Base-by-base conservation (phyloP, 1,140 invertebrate species). In the Plectrocnemia conspersa region DNA sequence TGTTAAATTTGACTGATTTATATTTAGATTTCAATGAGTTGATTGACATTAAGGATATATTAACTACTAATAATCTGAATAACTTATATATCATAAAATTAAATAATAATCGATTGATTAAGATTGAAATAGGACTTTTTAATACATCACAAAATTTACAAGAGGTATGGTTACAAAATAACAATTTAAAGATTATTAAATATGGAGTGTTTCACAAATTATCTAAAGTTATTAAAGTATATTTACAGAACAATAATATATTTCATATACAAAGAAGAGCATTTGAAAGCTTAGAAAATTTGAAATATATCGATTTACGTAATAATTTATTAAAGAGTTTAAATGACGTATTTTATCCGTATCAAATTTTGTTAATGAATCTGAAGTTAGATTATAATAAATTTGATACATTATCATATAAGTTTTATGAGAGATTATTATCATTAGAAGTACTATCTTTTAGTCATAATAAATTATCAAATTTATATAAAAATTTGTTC, bases 81-180 rank as follows among this genome's bases (percentile, higher is more conserved):
- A 6, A 23, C 9, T 44, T 44, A 10, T 21, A 7, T 2, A 23
- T 23, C 1, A 10, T 44, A 10, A n/a, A 44, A 44, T 15, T 44
- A 2, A n/a, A 44, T 25, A 44, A 44, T 24, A 44, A 44, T 44
- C n/a, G 22, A 4, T n/a, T 44, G 15, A 44, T 19, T 2, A 25
- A 44, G 10, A 23, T 44, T 2, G 4, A 2, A 9, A 15, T 21
- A 4, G 1, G 21, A 5, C n/a, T 23, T 19, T 4, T n/a, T 7
- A 18, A 22, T 1, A 23, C 21, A 10, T 23, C 41, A n/a, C 11
- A 21, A 2, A 44, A 23, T 23, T 4, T 44, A 24, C 13, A 25
- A 22, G 41, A 44, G 25, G 13, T 44, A n/a, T 44, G 16, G 21
- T 24, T 44, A 10, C 41, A 44, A 44, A 44, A 44, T 44, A 44